These are phyloP conservation scores for Lepus europaeus DNA, from an alignment of 2,113 vertebrate genomes.

Conservation along the genomic window DNA sequence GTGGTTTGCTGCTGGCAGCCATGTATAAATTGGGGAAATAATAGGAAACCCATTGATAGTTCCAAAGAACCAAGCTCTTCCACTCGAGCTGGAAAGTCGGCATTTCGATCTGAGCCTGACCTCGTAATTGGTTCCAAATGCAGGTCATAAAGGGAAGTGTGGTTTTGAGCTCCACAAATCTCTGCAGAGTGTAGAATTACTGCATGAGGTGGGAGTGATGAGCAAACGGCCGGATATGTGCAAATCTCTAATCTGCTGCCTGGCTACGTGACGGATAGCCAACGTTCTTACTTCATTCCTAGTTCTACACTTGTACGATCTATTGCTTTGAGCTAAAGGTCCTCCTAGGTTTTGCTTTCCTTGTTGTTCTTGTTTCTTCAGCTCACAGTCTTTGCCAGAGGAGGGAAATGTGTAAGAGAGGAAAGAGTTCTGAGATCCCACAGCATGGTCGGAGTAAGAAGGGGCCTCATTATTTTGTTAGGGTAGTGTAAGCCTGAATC, in stretches of 20 bases:
- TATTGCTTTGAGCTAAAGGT: not conserved
- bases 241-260: not conserved
- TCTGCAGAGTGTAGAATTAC: not conserved
- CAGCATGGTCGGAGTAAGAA: not conserved
- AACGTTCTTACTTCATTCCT: not conserved
- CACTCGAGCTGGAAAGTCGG: not conserved
- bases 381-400: not conserved
- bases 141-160: not conserved
- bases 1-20: not conserved
- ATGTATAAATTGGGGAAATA: not conserved
- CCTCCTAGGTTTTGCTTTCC: not conserved
- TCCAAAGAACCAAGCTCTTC: not conserved
- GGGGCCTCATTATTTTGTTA: not conserved
- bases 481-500: not conserved
- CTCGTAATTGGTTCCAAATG: not conserved
- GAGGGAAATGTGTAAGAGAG: not conserved
- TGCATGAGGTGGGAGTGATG: not conserved
- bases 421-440: not conserved
- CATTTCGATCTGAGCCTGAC: slow-evolving; percentile 13
- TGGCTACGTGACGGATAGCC: not conserved
- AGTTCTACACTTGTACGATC: not conserved
- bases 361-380: not conserved
- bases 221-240: not conserved
- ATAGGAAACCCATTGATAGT: not conserved
- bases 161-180: not conserved